Base-by-base conservation (phyloP, 2,113 vertebrate species). In the Chionis minor region DNA sequence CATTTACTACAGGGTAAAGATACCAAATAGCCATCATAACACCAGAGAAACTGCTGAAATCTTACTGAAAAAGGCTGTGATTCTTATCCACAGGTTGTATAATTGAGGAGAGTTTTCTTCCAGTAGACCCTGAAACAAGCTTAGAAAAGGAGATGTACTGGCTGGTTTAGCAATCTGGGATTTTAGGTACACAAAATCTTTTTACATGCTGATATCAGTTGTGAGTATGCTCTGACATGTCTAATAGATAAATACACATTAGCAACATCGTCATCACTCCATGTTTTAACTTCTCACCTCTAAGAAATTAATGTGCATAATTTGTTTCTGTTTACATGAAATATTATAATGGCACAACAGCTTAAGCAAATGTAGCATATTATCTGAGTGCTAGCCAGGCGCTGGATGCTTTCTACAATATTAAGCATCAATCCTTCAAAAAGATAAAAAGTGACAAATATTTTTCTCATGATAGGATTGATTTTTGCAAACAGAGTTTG, bases 401-500 rank as follows among this genome's bases (percentile, higher is more conserved):
- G 9, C 33, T 81, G 33, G 42, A 70, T 74, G 67, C 88, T 96
- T 93, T 94, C 83, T 95, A 30, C 21, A 4, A 44, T 95, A 92
- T 87, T 63, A 54, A 95, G 54, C 51, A 90, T 81, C 80, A 84
- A 51, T 92, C 92, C 93, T 95, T 67, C 63, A 85, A 2, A 4
- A 45, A 75, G 59, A 89, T 86, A 79, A 96, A 96, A 96, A 73
- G 49, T 26, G 86, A 86, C 69, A 89, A 95, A 69, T 92, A 45
- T 74, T 96, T 94, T 94, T 91, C 77, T 86, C 11, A 0, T 66
- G 84, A 42, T 80, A 89, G 63, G 97, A 97, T 58, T 96, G 93
- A 96, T 96, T 97, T 97, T 97, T 97, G 88, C 86, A 95, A 96
- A 93, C 84, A 40, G 33, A n/a, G 45, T 87, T 93, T 92, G 22